Conservation (phyloP, 2,797 vertebrate genomes). For the Rhinophrynus dorsalis region DNA sequence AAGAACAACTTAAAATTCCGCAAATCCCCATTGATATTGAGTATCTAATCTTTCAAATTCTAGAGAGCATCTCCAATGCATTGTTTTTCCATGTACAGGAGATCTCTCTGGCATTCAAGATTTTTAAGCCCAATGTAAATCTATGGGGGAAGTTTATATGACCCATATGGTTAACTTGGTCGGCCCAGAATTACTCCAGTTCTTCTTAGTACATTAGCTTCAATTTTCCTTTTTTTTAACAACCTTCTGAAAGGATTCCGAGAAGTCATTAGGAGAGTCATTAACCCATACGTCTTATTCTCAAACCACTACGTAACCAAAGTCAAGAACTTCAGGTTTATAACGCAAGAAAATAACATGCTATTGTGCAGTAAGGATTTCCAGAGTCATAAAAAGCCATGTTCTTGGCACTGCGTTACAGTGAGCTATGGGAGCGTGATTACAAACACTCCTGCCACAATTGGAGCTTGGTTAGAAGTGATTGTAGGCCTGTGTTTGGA, state of each 20-base stretch:
- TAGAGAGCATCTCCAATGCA: too few species aligned
- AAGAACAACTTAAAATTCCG: too few species aligned
- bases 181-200: too few species aligned
- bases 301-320: conserved; percentile 19
- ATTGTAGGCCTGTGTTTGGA: conserved; percentile 73
- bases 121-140: too few species aligned
- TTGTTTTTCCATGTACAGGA: too few species aligned
- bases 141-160: too few species aligned
- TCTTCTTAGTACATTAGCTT: too few species aligned
- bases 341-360: conserved; percentile 49
- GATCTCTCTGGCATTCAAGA: too few species aligned
- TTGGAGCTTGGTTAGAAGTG: conserved; percentile 71
- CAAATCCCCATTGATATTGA: too few species aligned
- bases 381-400: conserved; percentile 54
- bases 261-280: background rate
- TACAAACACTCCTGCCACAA: conserved; percentile 68
- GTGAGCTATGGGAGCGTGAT: conserved; percentile 51
- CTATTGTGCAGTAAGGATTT: conserved; percentile 49
- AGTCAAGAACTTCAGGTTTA: conserved; percentile 38
- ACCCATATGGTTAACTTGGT: too few species aligned
- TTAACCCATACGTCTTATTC: conserved; percentile 16
- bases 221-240: conserved; percentile 1
- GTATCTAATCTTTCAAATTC: too few species aligned
- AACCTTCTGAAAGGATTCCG: background rate
- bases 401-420: conserved; percentile 57